Evolutionary conservation across 2,113 vertebrate genomes (phyloP).

Genomic region (Tricholaema leucomelas): DNA sequence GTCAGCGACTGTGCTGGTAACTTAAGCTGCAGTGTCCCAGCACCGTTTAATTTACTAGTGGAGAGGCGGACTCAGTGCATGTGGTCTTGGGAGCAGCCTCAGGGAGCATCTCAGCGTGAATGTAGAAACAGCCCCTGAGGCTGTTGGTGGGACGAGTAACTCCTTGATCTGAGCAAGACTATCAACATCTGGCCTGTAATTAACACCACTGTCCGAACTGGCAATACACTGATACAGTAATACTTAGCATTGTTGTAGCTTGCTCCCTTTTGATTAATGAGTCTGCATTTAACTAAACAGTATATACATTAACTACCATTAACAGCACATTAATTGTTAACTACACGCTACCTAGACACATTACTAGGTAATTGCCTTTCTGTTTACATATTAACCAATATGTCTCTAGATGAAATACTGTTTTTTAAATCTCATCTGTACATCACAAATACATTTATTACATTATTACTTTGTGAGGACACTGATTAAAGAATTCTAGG

Average conservation of each 20-base stretch:
- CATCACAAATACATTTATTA: neutral
- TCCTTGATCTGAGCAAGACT: neutral
- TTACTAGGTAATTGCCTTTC: neutral
- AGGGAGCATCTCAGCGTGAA: neutral
- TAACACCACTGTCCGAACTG: slow-evolving; percentile 21
- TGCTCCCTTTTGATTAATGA: slow-evolving; percentile 35
- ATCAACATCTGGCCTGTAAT: slow-evolving; percentile 46
- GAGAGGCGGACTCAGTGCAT: neutral
- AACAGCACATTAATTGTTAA: slow-evolving; percentile 2
- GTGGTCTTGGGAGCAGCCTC: slow-evolving; percentile 40
- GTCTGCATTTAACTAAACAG: neutral
- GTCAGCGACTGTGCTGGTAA: neutral
- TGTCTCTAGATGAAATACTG: neutral
- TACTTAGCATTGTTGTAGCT: neutral
- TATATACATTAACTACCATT: slow-evolving; percentile 8
- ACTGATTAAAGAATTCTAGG: neutral
- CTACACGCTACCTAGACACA: neutral
- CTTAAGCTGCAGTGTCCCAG: neutral
- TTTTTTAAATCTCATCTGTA: neutral
- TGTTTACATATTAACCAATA: slow-evolving; percentile 14
- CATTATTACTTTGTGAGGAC: neutral
- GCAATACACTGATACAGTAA: neutral
- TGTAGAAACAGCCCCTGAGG: slow-evolving; percentile 25
- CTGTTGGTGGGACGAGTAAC: neutral
- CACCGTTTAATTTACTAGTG: neutral